Conservation (phyloP, 2,113 vertebrate species). For the Leptobrachium ailaonicum region DNA sequence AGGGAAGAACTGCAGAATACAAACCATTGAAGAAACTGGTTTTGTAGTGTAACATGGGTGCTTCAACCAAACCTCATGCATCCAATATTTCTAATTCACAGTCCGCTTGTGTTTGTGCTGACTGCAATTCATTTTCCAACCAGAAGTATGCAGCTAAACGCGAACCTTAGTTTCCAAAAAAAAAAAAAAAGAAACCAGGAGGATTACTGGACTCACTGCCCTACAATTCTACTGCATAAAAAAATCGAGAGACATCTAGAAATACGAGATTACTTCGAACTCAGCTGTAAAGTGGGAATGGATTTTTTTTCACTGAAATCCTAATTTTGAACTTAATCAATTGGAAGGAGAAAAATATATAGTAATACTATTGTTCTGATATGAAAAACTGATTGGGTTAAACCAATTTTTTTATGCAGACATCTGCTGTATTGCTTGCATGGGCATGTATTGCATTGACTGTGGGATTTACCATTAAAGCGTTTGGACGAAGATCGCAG, state of each 20-base stretch:
- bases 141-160: conserved; percentile 62
- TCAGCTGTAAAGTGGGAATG: not conserved
- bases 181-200: conserved; percentile 53
- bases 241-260: conserved; percentile 10
- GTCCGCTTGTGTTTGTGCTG: conserved; percentile 9
- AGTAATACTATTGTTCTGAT: conserved; percentile 50
- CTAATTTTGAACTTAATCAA: conserved; percentile 55
- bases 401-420: conserved; percentile 35
- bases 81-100: too few relatives aligned
- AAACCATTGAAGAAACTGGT: too few relatives aligned
- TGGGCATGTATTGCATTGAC: conserved; percentile 62
- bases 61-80: too few relatives aligned
- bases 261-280: not conserved
- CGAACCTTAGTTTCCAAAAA: conserved; percentile 64
- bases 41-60: too few relatives aligned
- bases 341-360: conserved; percentile 25
- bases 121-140: conserved; percentile 61
- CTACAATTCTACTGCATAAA: conserved; percentile 72
- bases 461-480: conserved; percentile 64
- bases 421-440: conserved; percentile 52
- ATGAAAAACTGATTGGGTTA: conserved; percentile 57
- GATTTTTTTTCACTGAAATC: too few relatives aligned
- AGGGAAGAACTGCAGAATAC: too few relatives aligned
- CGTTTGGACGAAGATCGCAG: conserved; percentile 87
- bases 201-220: conserved; percentile 62